Percentiles rank a stretch among this genome's conserved stretches.
These are phyloP conservation scores for Tenebrosternarchus preto DNA, from an alignment of 2,113 vertebrate genomes.

Conservation along the genomic window DNA sequence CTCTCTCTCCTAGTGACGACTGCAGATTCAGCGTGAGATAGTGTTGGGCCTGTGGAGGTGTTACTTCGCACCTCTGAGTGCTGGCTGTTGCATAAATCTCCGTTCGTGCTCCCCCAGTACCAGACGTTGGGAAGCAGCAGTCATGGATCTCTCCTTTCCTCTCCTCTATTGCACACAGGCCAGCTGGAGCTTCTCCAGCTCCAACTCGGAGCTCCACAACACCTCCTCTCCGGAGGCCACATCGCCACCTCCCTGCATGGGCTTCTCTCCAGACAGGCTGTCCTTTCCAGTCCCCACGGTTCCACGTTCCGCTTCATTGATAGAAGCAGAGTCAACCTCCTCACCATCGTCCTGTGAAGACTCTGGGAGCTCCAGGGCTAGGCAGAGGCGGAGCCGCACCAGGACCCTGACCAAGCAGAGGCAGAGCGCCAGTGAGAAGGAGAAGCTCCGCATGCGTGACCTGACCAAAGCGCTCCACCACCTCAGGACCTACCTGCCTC, in stretches of 20 bases:
- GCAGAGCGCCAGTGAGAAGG: slow-evolving; percentile 66
- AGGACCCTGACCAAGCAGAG: slow-evolving; percentile 63
- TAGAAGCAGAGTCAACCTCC: no score
- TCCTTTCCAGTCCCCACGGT: slow-evolving; percentile 14
- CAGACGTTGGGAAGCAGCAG: slow-evolving; percentile 37
- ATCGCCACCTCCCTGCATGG: slow-evolving; percentile 49
- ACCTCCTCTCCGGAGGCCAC: slow-evolving; percentile 54
- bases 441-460: slow-evolving; percentile 69
- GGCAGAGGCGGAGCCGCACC: slow-evolving; percentile 38
- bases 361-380: background rate
- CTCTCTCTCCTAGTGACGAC: slow-evolving; percentile 18
- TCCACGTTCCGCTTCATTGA: background rate
- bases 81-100: slow-evolving; percentile 58
- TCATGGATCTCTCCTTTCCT: slow-evolving; percentile 52
- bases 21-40: slow-evolving; percentile 22
- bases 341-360: background rate
- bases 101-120: slow-evolving; percentile 35
- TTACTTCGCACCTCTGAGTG: slow-evolving; percentile 65
- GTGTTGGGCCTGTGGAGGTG: slow-evolving; percentile 61
- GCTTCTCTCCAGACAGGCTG: slow-evolving; percentile 36
- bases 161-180: slow-evolving; percentile 48
- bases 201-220: slow-evolving; percentile 59
- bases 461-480: slow-evolving; percentile 68
- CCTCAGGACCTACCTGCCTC: slow-evolving; percentile 65
- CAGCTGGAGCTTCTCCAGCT: slow-evolving; percentile 55